A percentile compares a stretch with the other conserved stretches of the same genome.
phyloP scores from a whole-genome alignment of 2,113 vertebrate genomes.

The Danionella cerebrum region DNA sequence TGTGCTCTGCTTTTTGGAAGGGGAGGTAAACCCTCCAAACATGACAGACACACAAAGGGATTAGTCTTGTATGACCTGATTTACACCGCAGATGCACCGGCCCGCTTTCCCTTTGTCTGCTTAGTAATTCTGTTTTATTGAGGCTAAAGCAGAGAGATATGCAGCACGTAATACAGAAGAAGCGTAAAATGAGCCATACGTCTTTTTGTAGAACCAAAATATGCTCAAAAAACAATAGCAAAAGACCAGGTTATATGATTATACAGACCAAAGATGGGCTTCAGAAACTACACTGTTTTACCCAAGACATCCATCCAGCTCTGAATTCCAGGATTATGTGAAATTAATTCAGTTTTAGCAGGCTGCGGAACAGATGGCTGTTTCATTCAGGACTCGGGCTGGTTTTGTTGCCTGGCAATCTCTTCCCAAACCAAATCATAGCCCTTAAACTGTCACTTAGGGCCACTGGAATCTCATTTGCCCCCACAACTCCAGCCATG shows the following conservation, averaged over 20 bases:
- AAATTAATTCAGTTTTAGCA: conserved; percentile 63
- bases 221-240: not conserved
- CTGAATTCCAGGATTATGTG: conserved; percentile 59
- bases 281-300: conserved; percentile 29
- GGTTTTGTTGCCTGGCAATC: conserved; percentile 64
- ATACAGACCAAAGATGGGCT: not conserved
- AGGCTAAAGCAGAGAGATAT: not conserved
- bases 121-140: not conserved
- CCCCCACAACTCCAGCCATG: conserved; percentile 36
- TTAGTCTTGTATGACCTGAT: conserved; percentile 55
- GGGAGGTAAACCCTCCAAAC: conserved; percentile 12
- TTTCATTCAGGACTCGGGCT: conserved; percentile 57
- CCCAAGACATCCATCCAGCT: conserved; percentile 42
- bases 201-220: not conserved
- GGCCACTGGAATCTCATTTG: conserved; percentile 56
- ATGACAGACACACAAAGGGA: conserved; percentile 45
- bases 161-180: not conserved
- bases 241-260: conserved; percentile 13
- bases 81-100: conserved; percentile 46
- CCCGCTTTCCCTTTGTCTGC: conserved; percentile 35
- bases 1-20: not conserved
- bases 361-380: conserved; percentile 57
- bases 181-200: not conserved
- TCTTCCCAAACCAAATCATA: conserved; percentile 60
- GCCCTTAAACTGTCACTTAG: conserved; percentile 65